These are phyloP conservation scores for Stenichneumon culpator DNA, from an alignment of 2,888 invertebrate species.

Conservation along the genomic window DNA sequence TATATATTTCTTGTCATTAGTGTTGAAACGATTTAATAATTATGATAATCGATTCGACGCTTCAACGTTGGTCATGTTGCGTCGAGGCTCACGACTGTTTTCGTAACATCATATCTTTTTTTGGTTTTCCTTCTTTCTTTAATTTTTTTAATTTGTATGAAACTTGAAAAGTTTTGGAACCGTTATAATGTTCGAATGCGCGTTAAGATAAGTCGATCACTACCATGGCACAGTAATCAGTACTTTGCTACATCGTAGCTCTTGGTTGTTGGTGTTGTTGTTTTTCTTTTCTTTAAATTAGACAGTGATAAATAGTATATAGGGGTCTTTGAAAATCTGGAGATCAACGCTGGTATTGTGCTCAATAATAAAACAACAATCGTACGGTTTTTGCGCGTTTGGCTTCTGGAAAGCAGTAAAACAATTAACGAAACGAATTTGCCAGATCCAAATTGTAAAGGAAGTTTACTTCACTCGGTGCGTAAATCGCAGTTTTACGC, in stretches of 20 bases:
- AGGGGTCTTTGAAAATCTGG: background rate
- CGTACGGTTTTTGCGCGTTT: background rate
- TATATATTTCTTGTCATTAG: background rate
- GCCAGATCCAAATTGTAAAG: background rate
- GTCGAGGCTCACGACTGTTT: background rate
- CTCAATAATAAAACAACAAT: background rate
- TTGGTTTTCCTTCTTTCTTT: background rate
- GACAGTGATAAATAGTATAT: background rate
- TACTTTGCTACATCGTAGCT: background rate
- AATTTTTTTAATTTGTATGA: background rate
- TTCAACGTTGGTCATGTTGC: constrained; percentile 1
- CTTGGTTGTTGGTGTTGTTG: background rate
- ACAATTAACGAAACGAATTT: background rate
- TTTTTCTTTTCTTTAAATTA: background rate
- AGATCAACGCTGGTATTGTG: background rate
- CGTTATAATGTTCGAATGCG: background rate
- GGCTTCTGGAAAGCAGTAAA: background rate
- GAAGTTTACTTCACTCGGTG: no score
- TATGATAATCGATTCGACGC: background rate
- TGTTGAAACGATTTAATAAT: background rate
- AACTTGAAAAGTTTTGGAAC: background rate
- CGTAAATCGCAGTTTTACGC: no score
- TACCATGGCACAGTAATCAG: constrained; percentile 11
- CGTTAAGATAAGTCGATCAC: background rate
- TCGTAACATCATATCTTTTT: background rate